These are phyloP conservation scores for Macquaria ambigua DNA, from an alignment of 2,113 vertebrate genomes.

Conservation along the genomic window DNA sequence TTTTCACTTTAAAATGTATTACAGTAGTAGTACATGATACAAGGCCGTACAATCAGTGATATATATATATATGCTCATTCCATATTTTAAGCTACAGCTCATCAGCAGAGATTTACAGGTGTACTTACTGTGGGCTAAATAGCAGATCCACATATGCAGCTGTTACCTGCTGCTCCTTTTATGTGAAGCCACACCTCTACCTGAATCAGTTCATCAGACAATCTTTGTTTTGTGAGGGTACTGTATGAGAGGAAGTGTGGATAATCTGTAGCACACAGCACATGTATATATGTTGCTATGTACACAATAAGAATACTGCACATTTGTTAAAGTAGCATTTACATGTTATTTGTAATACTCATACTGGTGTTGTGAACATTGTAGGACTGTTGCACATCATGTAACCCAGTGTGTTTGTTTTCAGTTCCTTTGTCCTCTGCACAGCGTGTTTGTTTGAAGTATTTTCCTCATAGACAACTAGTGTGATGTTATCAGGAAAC, in stretches of 20 bases:
- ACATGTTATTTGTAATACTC: neutral
- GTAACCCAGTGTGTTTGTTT: rapidly evolving
- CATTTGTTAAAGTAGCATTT: neutral
- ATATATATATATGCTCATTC: neutral
- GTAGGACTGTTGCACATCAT: neutral
- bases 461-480: neutral
- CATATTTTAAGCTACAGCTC: neutral
- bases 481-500: neutral
- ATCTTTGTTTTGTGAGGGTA: no score
- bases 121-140: slow-evolving; percentile 21
- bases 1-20: no score
- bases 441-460: neutral
- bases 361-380: neutral
- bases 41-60: no score
- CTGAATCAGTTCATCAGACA: neutral
- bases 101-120: neutral
- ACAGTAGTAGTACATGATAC: no score
- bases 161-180: slow-evolving; percentile 33
- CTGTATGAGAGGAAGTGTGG: no score
- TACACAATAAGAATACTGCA: neutral
- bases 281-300: neutral
- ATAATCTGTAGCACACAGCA: no score
- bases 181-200: slow-evolving; percentile 33
- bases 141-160: neutral
- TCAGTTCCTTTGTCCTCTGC: neutral